These are phyloP conservation scores for Eleginops maclovinus DNA, from an alignment of 2,113 vertebrate species.

Conservation along the genomic window DNA sequence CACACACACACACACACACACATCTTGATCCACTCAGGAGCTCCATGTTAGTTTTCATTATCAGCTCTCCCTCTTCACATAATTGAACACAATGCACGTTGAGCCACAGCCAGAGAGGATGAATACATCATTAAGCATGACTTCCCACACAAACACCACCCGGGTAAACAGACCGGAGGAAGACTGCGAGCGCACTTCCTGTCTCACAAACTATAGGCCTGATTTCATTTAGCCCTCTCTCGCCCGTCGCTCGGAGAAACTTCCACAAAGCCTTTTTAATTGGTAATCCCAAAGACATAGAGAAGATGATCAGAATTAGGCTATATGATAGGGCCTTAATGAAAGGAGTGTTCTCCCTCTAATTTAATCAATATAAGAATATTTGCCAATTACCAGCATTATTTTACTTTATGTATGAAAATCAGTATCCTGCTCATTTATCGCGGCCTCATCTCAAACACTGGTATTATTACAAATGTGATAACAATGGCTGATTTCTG, in stretches of 20 bases:
- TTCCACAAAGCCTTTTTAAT: constrained; percentile 75
- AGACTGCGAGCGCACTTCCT: constrained; percentile 6
- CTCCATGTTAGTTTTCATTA: constrained; percentile 77
- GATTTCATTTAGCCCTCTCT: constrained; percentile 46
- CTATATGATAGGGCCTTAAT: constrained; percentile 74
- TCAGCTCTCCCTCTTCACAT: constrained; percentile 75
- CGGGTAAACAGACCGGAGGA: constrained; percentile 60
- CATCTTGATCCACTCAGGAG: constrained; percentile 72
- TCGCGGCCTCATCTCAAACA: constrained; percentile 78
- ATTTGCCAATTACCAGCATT: constrained; percentile 86
- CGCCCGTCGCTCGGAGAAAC: constrained; percentile 48
- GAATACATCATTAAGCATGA: constrained; percentile 75
- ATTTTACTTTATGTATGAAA: constrained; percentile 80
- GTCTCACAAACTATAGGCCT: constrained; percentile 45
- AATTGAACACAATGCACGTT: constrained; percentile 70
- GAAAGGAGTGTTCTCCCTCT: constrained; percentile 80
- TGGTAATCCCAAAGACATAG: constrained; percentile 74
- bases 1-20: constrained; percentile 52
- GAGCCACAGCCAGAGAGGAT: constrained; percentile 61
- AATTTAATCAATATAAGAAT: constrained; percentile 88
- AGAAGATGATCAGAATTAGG: constrained; percentile 77
- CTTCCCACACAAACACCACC: constrained; percentile 73
- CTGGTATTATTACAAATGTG: constrained; percentile 83
- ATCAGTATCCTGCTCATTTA: constrained; percentile 79
- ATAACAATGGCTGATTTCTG: constrained; percentile 86